Evolutionary conservation across 2,113 vertebrate species (phyloP).

Genomic region (Upupa epops): DNA sequence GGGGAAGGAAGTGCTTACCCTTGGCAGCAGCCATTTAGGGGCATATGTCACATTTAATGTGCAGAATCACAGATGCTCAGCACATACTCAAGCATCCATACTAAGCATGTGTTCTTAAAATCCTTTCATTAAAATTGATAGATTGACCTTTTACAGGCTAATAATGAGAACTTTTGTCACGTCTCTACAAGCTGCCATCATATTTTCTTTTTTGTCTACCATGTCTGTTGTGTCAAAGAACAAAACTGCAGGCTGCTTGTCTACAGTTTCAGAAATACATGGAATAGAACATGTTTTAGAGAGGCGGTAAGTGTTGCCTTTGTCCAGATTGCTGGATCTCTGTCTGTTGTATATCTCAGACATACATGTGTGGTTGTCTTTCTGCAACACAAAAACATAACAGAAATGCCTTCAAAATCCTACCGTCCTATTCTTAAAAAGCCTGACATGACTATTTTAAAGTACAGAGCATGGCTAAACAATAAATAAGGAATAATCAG

Average conservation of each 20-base stretch:
- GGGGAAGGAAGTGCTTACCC: neutral
- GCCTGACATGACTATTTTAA: neutral
- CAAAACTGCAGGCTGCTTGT: neutral
- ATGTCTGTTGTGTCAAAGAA: neutral
- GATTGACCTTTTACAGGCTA: neutral
- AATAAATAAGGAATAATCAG: neutral
- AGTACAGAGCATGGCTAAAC: neutral
- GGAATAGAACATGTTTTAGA: neutral
- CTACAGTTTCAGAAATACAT: neutral
- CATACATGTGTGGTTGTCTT: neutral
- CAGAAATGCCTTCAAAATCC: neutral
- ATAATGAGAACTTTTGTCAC: neutral
- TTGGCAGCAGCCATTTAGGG: neutral
- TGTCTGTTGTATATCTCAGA: neutral
- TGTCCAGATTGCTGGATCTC: neutral
- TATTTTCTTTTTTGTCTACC: neutral
- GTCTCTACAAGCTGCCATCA: neutral
- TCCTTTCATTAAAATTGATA: neutral
- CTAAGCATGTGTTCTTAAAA: neutral
- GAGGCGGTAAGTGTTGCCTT: neutral
- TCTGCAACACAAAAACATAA: neutral
- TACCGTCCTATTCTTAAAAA: neutral
- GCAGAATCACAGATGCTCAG: neutral
- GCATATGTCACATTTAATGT: neutral
- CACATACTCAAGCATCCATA: neutral